Conservation (phyloP, 2,888 invertebrate genomes). For the Pharmacophagus antenor region DNA sequence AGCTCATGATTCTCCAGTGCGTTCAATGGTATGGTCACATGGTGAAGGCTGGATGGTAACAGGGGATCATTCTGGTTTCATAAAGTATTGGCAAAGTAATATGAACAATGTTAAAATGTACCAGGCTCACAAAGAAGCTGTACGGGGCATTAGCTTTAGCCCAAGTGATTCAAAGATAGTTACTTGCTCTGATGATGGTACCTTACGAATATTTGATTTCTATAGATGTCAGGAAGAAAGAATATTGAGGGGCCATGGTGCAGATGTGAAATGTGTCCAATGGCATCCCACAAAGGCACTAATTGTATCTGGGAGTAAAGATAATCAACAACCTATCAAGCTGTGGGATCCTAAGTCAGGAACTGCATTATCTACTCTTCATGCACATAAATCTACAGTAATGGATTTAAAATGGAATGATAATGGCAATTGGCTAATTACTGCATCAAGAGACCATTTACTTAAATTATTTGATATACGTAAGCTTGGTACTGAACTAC, state of each 20-base stretch:
- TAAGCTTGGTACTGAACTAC: conserved; percentile 96
- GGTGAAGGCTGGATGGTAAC: conserved; percentile 99
- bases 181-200: conserved; percentile 99
- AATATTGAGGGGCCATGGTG: conserved; percentile 96
- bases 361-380: conserved; percentile 96
- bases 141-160: conserved; percentile 99
- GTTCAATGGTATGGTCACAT: conserved; percentile 99
- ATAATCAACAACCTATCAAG: conserved; percentile 99
- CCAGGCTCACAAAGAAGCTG: conserved; percentile 99
- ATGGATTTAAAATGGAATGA: conserved; percentile 99
- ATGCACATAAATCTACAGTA: conserved; percentile 99
- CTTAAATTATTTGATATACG: conserved; percentile 98
- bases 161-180: conserved; percentile 99
- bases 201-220: conserved; percentile 99
- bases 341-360: conserved; percentile 99
- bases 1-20: conserved; percentile 99
- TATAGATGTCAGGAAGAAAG: conserved; percentile 97
- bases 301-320: conserved; percentile 98
- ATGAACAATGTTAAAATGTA: conserved; percentile 99
- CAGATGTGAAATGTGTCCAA: conserved; percentile 99
- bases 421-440: conserved; percentile 99
- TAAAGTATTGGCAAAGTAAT: conserved; percentile 99
- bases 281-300: conserved; percentile 99
- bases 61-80: conserved; percentile 98
- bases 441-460: conserved; percentile 98